Base-by-base conservation (phyloP, 2,797 vertebrate genomes). In the Halcyon badia region DNA sequence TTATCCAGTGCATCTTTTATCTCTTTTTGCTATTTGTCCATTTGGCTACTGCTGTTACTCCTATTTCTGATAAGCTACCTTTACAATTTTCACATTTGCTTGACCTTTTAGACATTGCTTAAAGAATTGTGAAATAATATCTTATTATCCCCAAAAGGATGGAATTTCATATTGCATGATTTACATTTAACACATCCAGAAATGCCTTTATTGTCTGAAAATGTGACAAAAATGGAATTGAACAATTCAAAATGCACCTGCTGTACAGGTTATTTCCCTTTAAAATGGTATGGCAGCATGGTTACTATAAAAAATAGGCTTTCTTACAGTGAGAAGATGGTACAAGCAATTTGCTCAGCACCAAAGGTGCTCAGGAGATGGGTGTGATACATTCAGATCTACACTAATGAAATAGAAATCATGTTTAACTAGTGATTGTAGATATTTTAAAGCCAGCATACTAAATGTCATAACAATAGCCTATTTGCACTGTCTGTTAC, bases 71-170 rank as follows among this genome's bases (percentile, higher is more conserved):
- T 68, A 46, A 52, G 31, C 46, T 65, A 71, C 14, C 19, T 52
- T 89, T 62, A 61, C 15, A 79, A 35, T 75, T 94, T 83, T 91
- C 65, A 78, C 51, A 41, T 22, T 90, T 48, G 25, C 37, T 83
- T 94, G 89, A 93, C 81, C 89, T 92, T 89, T 72, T 72, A 58
- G 73, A 25, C 4, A 60, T 83, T 90, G 35, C n/a, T 93, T 95
- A 87, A 97, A 77, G 64, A 93, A 87, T 46, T 93, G 61, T 71
- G 14, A 96, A 95, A 96, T 95, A 49, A 14, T 70, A 77, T 60
- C 14, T 15, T 75, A 78, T 48, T 97, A 69, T 89, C 11, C 8
- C n/a, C 4, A n/a, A 91, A 73, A 87, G 58, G 81, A 90, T 11
- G 57, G 21, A 75, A 88, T 81, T 94, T 94, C 83, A 19, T 91